phyloP scores from a whole-genome alignment of 2,797 vertebrate species.

The Lutjanus argentimaculatus region DNA sequence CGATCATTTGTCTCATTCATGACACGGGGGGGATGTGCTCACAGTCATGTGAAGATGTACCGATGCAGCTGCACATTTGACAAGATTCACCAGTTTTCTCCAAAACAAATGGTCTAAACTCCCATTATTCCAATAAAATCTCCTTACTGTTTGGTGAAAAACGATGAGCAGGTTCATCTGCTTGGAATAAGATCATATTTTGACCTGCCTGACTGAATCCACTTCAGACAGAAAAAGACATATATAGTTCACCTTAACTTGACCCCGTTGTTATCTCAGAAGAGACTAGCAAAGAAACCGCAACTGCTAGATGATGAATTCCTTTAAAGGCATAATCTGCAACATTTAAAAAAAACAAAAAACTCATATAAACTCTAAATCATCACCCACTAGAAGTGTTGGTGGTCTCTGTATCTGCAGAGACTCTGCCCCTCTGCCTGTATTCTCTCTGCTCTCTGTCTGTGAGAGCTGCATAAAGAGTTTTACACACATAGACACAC shows the following conservation, averaged over 20 bases:
- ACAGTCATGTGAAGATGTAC: background rate
- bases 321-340: no score
- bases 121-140: background rate
- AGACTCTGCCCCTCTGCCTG: no score
- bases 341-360: no score
- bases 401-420: no score
- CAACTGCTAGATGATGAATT: background rate
- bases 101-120: background rate
- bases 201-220: background rate
- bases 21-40: slow-evolving; percentile 4
- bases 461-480: no score
- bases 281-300: background rate
- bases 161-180: background rate
- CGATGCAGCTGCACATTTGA: background rate
- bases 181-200: background rate
- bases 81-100: background rate
- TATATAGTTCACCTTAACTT: background rate
- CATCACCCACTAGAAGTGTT: no score
- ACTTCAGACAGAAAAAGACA: background rate
- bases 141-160: background rate
- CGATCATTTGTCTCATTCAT: slow-evolving; percentile 8
- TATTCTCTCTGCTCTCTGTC: no score
- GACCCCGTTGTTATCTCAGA: background rate
- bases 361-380: no score
- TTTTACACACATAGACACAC: background rate